Evolutionary conservation across 2,113 vertebrate species (phyloP), one percentile per base, ranked within the genome.

Genomic region (Oostethus manadensis): DNA sequence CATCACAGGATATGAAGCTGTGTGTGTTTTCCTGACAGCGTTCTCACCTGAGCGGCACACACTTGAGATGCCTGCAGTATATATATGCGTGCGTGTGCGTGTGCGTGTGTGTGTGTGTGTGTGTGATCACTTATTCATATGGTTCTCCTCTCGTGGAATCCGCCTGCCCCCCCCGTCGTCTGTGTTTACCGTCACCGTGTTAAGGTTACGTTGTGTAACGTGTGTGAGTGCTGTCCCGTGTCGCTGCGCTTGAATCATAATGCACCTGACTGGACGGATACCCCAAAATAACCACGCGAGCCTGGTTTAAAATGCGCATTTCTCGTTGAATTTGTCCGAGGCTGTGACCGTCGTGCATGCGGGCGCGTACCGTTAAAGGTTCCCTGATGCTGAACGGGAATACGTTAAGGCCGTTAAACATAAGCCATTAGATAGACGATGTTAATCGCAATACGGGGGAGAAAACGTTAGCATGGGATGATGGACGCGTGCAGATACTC

Each of bases 51-150:
- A 10, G n/a, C 10, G 10, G 49, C 11, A 18, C 64, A 60, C 9
- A 3, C 23, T 9, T 4, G 7, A 50, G 29, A 33, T 7, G 29
- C 18, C 46, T 2, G n/a, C 17, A 2, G 6, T 10, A 13, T n/a
- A 1, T 16, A 9, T 46, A 11, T 46, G 13, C 6, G 14, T 46
- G 7, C 2, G 4, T 4, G 5, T 60, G 42, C 20, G 62, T 38
- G 46, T 62, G 8, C 60, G 35, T 54, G 8, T 54, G 17, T 57
- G 10, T 15, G 7, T n/a, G 10, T 29, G 8, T 53, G 8, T 26
- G 23, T 26, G 23, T 47, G 1, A 35, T 85, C 33, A 74, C 14
- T 84, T 77, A 73, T 88, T 83, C 15, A 81, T 77, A 58, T 14
- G 8, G 43, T 35, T 59, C 56, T 64, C 54, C 47, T 79, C 60